Percentiles rank a stretch among this genome's conserved stretches.
phyloP scores from a whole-genome alignment of 2,888 invertebrate species.

The Platypus cylindrus region DNA sequence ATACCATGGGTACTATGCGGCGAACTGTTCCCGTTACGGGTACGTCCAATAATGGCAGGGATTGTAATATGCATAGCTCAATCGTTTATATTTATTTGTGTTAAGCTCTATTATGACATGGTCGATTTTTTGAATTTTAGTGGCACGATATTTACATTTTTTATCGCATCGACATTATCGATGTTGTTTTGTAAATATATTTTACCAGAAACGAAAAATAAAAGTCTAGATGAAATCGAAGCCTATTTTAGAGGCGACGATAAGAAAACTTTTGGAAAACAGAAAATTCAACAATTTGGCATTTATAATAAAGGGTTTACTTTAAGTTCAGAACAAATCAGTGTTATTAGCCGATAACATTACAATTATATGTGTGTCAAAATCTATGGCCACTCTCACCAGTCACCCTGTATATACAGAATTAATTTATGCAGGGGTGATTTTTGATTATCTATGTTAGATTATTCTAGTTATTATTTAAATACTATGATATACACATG shows the following conservation, averaged over 20 bases:
- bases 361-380: no score
- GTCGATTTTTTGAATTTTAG: slow-evolving; percentile 44
- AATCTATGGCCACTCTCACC: no score
- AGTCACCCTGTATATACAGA: no score
- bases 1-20: slow-evolving; percentile 66
- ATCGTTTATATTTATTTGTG: slow-evolving; percentile 53
- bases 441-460: no score
- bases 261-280: no score
- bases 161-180: slow-evolving; percentile 45
- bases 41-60: slow-evolving; percentile 57
- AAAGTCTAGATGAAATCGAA: slow-evolving; percentile 55
- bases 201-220: slow-evolving; percentile 58
- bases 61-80: slow-evolving; percentile 58
- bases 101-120: slow-evolving; percentile 57
- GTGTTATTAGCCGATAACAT: slow-evolving; percentile 9
- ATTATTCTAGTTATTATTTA: no score
- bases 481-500: no score
- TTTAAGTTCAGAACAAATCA: slow-evolving; percentile 12
- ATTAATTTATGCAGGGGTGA: no score
- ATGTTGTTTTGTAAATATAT: slow-evolving; percentile 47
- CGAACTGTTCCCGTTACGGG: slow-evolving; percentile 55
- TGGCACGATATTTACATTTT: slow-evolving; percentile 51
- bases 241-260: slow-evolving; percentile 41
- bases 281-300: slow-evolving; percentile 30
- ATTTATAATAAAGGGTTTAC: slow-evolving; percentile 25